Evolutionary conservation across 1,140 invertebrate genomes (phyloP).

Genomic region (Macrobrachium nipponense): DNA sequence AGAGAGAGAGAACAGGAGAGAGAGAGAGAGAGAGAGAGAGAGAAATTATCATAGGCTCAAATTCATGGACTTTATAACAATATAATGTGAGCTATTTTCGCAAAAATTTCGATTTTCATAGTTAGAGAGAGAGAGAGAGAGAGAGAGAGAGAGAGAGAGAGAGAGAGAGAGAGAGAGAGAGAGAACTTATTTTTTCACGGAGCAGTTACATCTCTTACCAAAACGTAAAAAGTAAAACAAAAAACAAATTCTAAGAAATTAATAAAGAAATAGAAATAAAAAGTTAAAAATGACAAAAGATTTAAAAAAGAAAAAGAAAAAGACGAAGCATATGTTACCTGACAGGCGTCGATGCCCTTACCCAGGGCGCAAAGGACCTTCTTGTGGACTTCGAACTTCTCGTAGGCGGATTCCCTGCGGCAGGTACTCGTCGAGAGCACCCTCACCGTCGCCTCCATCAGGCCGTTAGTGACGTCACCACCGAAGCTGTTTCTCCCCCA

Average conservation of each 20-base stretch:
- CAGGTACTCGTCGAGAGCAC: constrained; percentile 16
- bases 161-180: not conserved
- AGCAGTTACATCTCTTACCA: no score
- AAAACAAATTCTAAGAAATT: no score
- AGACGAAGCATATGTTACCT: constrained; percentile 6
- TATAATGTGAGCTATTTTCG: no score
- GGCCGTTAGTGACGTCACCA: not conserved
- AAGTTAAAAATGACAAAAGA: no score
- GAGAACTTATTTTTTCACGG: not conserved
- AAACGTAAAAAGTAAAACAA: not conserved
- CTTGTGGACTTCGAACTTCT: constrained; percentile 22
- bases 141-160: not conserved
- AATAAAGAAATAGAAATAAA: no score
- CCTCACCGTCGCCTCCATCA: constrained; percentile 9
- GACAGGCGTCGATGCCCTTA: constrained; percentile 15
- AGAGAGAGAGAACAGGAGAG: no score
- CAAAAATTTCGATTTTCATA: no score
- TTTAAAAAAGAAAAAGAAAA: no score
- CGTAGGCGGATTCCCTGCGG: constrained; percentile 6
- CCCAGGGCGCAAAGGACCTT: constrained; percentile 1
- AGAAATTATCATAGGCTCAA: no score
- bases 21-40: no score
- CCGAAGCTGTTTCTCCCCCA: constrained; percentile 24
- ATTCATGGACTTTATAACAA: no score
- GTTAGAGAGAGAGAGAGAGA: no score